Base-by-base conservation (phyloP, 2,888 invertebrate species). In the Noctua pronuba region DNA sequence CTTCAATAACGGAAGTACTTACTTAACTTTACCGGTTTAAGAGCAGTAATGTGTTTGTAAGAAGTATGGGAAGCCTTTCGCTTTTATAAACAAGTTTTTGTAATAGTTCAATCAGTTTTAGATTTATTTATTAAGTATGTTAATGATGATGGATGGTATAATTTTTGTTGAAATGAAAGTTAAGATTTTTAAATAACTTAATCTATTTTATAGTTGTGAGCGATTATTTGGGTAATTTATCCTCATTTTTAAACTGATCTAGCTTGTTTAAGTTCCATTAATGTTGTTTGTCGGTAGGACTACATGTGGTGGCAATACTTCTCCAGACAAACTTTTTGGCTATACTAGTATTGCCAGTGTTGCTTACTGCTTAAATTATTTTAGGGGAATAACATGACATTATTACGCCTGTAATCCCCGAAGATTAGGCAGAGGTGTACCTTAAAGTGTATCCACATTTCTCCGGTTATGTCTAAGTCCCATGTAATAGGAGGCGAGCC, bases 1-100 rank as follows among this genome's bases (percentile, higher is more conserved):
- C 86, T 80, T 41, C 49, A 70, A 77, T 66, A 73, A 58, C 83
- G 88, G 88, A 88, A 80, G 78, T 80, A 58, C 75, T 81, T 80
- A 80, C 69, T 82, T 78, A 79, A 82, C 73, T 78, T 72, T 73
- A 82, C 86, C 81, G 78, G 86, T 81, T 68, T 65, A 44, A 68
- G 38, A 73, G 62, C 38, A 65, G 72, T 82, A 75, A 80, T 78
- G 77, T 68, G 65, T 77, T 83, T 67, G 60, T 55, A 66, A 70
- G n/a, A 72, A 16, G 65, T 77, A 77, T 80, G 82, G 67, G 82
- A 82, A 73, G 64, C 60, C 84, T 87, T 87, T 87, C 86, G 69
- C 78, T 79, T 87, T 79, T 73, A 7, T 2, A 60, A 77, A 73
- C 79, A n/a, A 18, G 83, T 83, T 83, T 69, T 13, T 64, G 35